A percentile compares a stretch with the other conserved stretches of the same genome.
phyloP scores from a whole-genome alignment of 2,797 vertebrate genomes.

The Clamator glandarius region DNA sequence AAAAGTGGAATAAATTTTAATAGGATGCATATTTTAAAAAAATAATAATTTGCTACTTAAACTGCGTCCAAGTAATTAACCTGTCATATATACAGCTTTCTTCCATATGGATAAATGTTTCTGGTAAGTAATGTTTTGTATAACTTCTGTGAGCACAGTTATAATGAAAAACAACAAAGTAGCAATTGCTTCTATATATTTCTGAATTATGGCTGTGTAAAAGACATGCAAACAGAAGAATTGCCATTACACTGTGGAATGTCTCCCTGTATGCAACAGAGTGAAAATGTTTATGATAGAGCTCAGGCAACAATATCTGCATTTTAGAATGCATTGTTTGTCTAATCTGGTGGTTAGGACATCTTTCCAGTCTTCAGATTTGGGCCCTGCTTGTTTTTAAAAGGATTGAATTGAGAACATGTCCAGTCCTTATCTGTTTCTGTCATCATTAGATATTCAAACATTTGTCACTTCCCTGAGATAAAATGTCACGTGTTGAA shows the following conservation, averaged over 20 bases:
- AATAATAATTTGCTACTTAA: background rate
- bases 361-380: accelerated
- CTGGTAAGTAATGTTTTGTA: background rate
- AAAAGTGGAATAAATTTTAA: background rate
- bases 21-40: background rate
- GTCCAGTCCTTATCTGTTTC: background rate
- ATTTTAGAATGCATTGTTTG: background rate
- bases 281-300: background rate
- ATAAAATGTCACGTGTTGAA: background rate
- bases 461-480: background rate
- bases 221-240: background rate
- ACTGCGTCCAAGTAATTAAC: background rate
- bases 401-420: background rate
- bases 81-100: background rate
- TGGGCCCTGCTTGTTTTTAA: background rate
- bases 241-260: background rate
- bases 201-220: background rate
- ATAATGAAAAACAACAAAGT: background rate
- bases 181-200: background rate
- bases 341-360: background rate
- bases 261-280: accelerated
- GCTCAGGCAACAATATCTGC: background rate
- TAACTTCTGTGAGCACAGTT: background rate
- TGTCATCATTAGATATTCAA: background rate
- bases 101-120: background rate